Evolutionary conservation across 2,797 vertebrate genomes (phyloP), one percentile per base, ranked within the genome.

Genomic region (Danio choprae): DNA sequence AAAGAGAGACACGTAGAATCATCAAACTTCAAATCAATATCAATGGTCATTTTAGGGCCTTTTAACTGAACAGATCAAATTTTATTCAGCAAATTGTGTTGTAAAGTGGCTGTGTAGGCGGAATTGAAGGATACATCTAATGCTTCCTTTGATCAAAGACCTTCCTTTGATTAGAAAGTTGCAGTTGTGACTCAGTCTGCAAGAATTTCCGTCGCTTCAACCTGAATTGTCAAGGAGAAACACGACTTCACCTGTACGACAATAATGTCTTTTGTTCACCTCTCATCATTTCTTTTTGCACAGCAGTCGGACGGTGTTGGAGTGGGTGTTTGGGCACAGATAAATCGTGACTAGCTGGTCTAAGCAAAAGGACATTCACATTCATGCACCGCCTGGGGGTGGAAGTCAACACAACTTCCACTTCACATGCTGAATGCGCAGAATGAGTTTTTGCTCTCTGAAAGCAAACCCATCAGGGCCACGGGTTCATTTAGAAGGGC

Each of bases 91-190:
- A 48, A 44, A 38, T 38, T 58, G 56, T 59, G 77, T 22, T 15
- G 41, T 71, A 53, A 67, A 70, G 13, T 51, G 69, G 68, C 58
- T 71, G 77, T 77, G 82, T 81, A 78, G 79, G 75, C 75, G 76
- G 67, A 79, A 73, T 58, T 79, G 75, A 79, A 83, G 59, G 62
- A 70, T n/a, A 29, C 50, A 41, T 74, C 41, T 40, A 73, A 62
- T 51, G 16, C 50, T 68, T 60, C 53, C 55, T 74, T 72, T 77
- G 46, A 79, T 79, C 72, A 79, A 74, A 71, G 64, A 65, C 46
- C 59, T 86, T 80, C 59, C 79, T 80, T 84, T 86, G 83, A 75
- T 70, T 78, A 84, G 82, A 73, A 16, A 72, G 50, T 50, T 60
- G 44, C 41, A 67, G 68, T 79, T 63, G 81, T 64, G 71, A 29